A percentile compares a stretch with the other conserved stretches of the same genome.
phyloP scores from a whole-genome alignment of 2,113 vertebrate species.

The pig (Sus scrofa) region DNA sequence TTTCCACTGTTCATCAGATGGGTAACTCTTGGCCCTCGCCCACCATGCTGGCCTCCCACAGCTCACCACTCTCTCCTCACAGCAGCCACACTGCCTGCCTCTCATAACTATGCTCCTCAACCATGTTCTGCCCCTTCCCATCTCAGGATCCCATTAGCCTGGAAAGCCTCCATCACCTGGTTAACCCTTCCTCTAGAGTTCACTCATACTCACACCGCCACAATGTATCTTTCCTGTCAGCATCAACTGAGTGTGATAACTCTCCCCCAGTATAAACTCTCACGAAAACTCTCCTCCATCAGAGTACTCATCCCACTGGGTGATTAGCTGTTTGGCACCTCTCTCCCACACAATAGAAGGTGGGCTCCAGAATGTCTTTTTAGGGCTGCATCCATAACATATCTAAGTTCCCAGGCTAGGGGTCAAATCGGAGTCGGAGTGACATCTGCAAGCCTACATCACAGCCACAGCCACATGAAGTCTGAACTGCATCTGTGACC shows the following conservation, averaged over 20 bases:
- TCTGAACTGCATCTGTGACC: too few species aligned
- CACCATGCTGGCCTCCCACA: background rate
- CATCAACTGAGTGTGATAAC: background rate
- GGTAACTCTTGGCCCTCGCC: background rate
- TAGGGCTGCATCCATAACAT: too few species aligned
- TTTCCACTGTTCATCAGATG: background rate
- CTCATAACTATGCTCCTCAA: background rate
- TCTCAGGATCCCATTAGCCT: background rate
- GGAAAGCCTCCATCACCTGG: background rate
- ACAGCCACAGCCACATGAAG: too few species aligned
- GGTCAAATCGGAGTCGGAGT: too few species aligned
- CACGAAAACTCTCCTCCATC: background rate
- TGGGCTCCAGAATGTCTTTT: background rate
- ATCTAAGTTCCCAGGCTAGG: too few species aligned
- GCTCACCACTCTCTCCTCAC: background rate
- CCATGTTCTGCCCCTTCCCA: background rate
- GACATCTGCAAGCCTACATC: too few species aligned
- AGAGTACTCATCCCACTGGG: background rate
- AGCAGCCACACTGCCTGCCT: background rate
- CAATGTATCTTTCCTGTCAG: background rate
- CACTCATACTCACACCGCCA: background rate
- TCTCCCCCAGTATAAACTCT: background rate
- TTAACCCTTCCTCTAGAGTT: background rate
- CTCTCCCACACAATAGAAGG: background rate
- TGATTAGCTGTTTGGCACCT: background rate